These are phyloP conservation scores for Macaria liturata DNA, from an alignment of 2,888 invertebrate species.

Conservation along the genomic window DNA sequence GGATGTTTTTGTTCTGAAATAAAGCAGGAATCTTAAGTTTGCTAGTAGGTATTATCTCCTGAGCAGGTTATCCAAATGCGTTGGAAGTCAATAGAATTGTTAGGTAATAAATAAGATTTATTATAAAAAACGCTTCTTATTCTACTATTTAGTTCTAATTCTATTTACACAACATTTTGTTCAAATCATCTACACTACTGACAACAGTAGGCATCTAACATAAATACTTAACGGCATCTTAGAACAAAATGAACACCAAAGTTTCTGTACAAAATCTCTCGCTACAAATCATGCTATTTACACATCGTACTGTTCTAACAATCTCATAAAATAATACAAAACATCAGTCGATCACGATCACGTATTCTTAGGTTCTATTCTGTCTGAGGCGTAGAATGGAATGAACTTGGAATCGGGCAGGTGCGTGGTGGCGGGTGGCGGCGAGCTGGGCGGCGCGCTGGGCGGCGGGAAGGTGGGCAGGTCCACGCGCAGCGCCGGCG, in stretches of 20 bases:
- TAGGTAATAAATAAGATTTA: slow-evolving; percentile 76
- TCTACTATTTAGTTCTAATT: slow-evolving; percentile 55
- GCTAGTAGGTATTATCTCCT: slow-evolving; percentile 28
- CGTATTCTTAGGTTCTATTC: slow-evolving; percentile 41
- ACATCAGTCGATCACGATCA: slow-evolving; percentile 27
- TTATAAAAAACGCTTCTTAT: slow-evolving; percentile 68
- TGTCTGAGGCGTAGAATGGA: slow-evolving; percentile 48
- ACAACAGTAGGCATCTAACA: slow-evolving; percentile 34
- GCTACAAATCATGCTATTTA: slow-evolving; percentile 28
- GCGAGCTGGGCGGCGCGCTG: slow-evolving; percentile 36
- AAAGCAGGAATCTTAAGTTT: slow-evolving; percentile 37
- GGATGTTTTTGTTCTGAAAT: slow-evolving; percentile 38
- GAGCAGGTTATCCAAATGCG: slow-evolving; percentile 35
- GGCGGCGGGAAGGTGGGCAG: slow-evolving; percentile 84
- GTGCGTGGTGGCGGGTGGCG: slow-evolving; percentile 40
- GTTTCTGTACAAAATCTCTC: slow-evolving; percentile 30
- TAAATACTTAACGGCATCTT: slow-evolving; percentile 21
- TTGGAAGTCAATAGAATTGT: slow-evolving; percentile 33
- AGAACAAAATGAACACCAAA: slow-evolving; percentile 22
- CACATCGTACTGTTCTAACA: slow-evolving; percentile 21
- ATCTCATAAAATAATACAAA: slow-evolving; percentile 10
- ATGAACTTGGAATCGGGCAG: slow-evolving; percentile 56
- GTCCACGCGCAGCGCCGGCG: slow-evolving; percentile 76
- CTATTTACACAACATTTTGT: slow-evolving; percentile 63
- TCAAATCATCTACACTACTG: slow-evolving; percentile 38